Evolutionary conservation across 2,888 invertebrate species (phyloP), one percentile per base, ranked within the genome.

Genomic region (Biston stratarius): DNA sequence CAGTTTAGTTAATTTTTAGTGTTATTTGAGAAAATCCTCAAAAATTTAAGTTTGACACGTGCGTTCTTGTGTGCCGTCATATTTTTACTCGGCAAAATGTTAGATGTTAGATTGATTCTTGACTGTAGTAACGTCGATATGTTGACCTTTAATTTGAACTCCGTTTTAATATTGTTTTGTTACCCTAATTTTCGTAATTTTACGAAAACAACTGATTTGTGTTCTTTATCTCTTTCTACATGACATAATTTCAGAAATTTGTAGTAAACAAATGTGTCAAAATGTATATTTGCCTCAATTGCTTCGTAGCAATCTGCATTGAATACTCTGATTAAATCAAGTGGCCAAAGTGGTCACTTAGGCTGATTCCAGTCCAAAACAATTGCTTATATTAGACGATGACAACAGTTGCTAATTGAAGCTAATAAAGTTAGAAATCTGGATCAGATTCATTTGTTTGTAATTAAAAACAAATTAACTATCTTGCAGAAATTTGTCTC

Each of bases 271-370:
- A 44, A 24, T 24, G 24, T 24, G 34, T 15, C 47, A 15, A 48
- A 15, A 58, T 36, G 10, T 10, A 14, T 34, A 15, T 53, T 15
- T 34, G 62, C 61, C 67, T 65, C 73, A 55, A 66, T 71, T 68
- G 75, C 67, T 71, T 75, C 76, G 74, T 14, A 40, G 2, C 52
- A 58, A 63, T 62, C 67, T 64, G 76, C 78, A 77, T 77, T 80
- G 82, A 84, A 90, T 88, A 89, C 85, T 83, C 88, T 85, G 89
- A 90, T 91, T 87, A 90, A 88, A 91, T 89, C 86, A 91, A 90
- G 84, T 85, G 86, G 85, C 89, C 86, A 91, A 24, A 89, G 84
- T 85, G 86, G 85, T 78, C 81, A 77, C 81, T 79, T 80, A 75
- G 62, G 77, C 72, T 76, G 77, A 81, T 82, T 82, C 78, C 72